Evolutionary conservation across 1,140 invertebrate genomes (phyloP).

Genomic region (Drosophila serrata): DNA sequence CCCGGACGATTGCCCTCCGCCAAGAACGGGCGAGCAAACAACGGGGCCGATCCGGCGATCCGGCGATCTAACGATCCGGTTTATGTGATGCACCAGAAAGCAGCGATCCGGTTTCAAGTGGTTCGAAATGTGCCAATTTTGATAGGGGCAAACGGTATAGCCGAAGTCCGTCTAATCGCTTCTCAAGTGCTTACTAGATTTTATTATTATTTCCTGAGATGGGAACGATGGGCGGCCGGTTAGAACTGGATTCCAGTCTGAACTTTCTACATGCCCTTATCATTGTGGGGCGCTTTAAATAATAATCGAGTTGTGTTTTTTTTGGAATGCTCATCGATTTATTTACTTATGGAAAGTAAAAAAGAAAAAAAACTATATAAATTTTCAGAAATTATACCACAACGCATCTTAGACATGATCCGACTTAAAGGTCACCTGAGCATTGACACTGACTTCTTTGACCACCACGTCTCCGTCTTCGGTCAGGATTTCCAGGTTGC

Average conservation of each 20-base stretch:
- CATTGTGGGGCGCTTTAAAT: conserved; percentile 14
- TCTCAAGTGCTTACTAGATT: conserved; percentile 42
- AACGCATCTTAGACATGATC: neutral
- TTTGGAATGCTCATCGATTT: conserved; percentile 52
- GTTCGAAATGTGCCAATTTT: conserved; percentile 70
- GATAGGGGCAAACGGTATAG: conserved; percentile 52
- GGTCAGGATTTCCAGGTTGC: conserved; percentile 66
- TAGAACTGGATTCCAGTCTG: conserved; percentile 37
- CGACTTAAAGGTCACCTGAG: conserved; percentile 60
- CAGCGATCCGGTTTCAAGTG: conserved; percentile 61
- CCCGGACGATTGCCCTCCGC: conserved; percentile 54
- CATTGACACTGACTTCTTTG: conserved; percentile 65
- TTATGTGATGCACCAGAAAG: conserved; percentile 26
- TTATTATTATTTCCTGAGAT: conserved; percentile 46
- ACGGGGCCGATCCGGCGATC: conserved; percentile 25
- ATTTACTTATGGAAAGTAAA: conserved; percentile 22
- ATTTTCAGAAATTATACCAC: neutral
- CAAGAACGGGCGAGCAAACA: conserved; percentile 33
- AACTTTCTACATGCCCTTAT: conserved; percentile 41
- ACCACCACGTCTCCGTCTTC: conserved; percentile 63
- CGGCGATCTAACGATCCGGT: conserved; percentile 61
- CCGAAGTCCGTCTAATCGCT: conserved; percentile 42
- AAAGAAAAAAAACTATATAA: conserved; percentile 17
- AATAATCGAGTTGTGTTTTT: conserved; percentile 23
- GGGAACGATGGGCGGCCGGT: conserved; percentile 2